phyloP scores from a whole-genome alignment of 2,113 vertebrate genomes.

The Progne subis region DNA sequence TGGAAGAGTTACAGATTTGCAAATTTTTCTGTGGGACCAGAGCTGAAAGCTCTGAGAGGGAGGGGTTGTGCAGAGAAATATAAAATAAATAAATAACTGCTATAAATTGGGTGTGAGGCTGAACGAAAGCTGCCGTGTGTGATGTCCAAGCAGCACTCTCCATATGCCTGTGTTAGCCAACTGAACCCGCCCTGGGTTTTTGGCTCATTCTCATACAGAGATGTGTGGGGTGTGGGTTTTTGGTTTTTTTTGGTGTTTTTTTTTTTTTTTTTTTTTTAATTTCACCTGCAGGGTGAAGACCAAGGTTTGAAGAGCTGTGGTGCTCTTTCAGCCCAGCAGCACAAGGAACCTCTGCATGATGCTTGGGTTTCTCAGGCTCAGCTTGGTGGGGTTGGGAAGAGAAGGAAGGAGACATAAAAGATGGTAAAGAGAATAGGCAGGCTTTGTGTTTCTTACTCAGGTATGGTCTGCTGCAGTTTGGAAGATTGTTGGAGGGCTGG shows the following conservation, averaged over 20 bases:
- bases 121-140: neutral
- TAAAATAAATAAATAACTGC: neutral
- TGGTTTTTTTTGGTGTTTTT: no score
- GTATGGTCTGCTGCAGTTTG: neutral
- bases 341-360: neutral
- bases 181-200: neutral
- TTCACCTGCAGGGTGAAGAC: neutral
- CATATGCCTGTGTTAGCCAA: fast-evolving
- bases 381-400: neutral
- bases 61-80: neutral
- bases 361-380: neutral
- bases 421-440: neutral
- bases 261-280: neutral
- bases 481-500: neutral
- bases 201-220: neutral
- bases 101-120: fast-evolving
- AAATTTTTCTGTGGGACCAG: neutral
- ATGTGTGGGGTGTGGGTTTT: fast-evolving
- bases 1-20: neutral
- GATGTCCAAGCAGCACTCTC: neutral
- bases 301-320: neutral
- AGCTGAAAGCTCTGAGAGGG: neutral
- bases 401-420: neutral
- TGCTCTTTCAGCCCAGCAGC: neutral
- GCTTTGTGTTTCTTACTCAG: neutral